phyloP scores from a whole-genome alignment of 2,888 invertebrate species.

The Cryptus armator region DNA sequence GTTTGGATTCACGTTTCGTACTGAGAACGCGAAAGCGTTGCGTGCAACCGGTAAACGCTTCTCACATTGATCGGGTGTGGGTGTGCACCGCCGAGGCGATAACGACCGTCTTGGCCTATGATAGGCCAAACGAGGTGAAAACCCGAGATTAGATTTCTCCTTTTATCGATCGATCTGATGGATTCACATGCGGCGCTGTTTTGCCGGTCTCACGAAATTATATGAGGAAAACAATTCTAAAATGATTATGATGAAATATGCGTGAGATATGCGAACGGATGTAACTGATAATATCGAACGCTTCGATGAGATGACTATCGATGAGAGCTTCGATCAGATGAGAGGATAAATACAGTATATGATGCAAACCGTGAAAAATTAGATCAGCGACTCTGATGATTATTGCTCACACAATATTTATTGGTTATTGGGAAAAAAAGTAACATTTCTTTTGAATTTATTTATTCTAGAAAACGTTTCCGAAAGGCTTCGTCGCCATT shows the following conservation, averaged over 20 bases:
- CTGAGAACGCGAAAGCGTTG: neutral
- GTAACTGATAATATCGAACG: neutral
- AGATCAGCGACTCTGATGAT: too few relatives aligned
- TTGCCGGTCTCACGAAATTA: neutral
- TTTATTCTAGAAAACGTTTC: too few relatives aligned
- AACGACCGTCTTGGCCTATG: slow-evolving; percentile 2
- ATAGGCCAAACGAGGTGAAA: neutral
- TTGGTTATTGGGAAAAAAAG: too few relatives aligned
- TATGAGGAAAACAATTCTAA: neutral
- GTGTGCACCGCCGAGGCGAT: slow-evolving; percentile 23
- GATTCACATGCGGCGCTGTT: neutral
- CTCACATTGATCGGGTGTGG: neutral
- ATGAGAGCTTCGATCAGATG: too few relatives aligned
- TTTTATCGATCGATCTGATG: slow-evolving; percentile 13
- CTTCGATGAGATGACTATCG: neutral
- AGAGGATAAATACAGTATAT: too few relatives aligned
- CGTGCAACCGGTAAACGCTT: neutral
- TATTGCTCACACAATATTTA: too few relatives aligned
- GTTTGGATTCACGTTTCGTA: slow-evolving; percentile 12
- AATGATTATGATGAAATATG: neutral
- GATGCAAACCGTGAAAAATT: too few relatives aligned
- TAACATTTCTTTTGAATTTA: too few relatives aligned
- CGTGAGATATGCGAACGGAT: neutral
- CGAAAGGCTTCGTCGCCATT: neutral
- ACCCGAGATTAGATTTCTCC: slow-evolving; percentile 43